These are phyloP conservation scores for Ferrisia virgata DNA, from an alignment of 2,888 invertebrate species.

Conservation along the genomic window DNA sequence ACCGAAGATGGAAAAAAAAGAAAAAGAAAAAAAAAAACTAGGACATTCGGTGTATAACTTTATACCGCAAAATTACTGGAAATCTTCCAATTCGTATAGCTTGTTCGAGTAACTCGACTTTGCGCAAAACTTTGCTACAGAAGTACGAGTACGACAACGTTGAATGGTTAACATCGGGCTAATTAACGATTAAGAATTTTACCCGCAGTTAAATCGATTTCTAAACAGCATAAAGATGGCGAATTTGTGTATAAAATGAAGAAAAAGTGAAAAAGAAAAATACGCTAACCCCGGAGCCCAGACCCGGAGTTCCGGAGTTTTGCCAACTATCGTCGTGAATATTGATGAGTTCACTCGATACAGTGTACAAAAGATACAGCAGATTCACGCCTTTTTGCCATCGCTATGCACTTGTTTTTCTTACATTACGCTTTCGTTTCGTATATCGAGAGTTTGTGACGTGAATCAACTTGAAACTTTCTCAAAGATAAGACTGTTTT, in stretches of 20 bases:
- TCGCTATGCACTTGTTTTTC: neutral
- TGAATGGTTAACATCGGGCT: too few relatives aligned
- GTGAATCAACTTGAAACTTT: neutral
- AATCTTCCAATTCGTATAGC: neutral
- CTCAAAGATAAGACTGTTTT: neutral
- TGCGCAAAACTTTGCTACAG: neutral
- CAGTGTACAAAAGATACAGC: neutral
- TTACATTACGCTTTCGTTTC: too few relatives aligned
- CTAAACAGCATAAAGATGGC: neutral
- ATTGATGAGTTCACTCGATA: neutral
- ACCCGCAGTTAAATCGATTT: neutral
- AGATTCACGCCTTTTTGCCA: neutral
- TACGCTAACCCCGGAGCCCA: neutral
- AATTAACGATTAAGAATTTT: constrained; percentile 9
- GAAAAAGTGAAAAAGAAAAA: too few relatives aligned
- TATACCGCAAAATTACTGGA: neutral
- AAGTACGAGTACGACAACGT: neutral
- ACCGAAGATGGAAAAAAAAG: too few relatives aligned
- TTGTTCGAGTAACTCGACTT: neutral
- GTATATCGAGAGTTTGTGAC: neutral
- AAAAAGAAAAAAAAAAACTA: neutral
- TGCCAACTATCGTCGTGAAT: neutral
- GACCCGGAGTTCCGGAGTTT: neutral
- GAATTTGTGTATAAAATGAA: too few relatives aligned
- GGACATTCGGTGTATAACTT: neutral